Evolutionary conservation across 1,140 invertebrate species (phyloP), one percentile per base, ranked within the genome.

Genomic region (Helicoverpa zea): DNA sequence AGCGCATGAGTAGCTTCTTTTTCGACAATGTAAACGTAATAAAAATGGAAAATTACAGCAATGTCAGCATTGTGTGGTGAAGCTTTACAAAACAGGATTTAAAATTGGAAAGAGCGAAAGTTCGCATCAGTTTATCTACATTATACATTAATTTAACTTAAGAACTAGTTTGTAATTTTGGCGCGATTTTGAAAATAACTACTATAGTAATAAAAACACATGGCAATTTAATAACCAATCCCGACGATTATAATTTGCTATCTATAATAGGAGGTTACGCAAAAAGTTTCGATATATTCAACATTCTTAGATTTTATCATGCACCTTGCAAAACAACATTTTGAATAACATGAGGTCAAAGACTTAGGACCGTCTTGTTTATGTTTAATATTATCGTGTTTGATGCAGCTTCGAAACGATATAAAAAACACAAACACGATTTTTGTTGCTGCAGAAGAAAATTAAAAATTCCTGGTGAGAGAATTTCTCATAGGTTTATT

Each of bases 101-200:
- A 70, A 70, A 30, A 35, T 56, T 73, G 18, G 43, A 75, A 63
- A 61, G 18, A 66, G 63, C 47, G 51, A 66, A 78, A 66, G 63
- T 29, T 43, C 23, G 59, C 61, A 68, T 56, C 56, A 35, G 3
- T 23, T 23, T 23, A 23, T 23, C 2, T 23, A 23, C 23, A 23
- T 23, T 23, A 23, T 23, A 23, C 23, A 2, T 23, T 23, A 23
- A 23, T 23, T 23, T 1, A 23, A 63, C 23, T 75, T 10, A 10
- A 49, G n/a, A 61, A 61, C 58, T 75, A 43, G 35, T 75, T 75
- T 75, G 10, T 13, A 11, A 56, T 54, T 35, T 59, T 13, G 30
- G 4, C 30, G n/a, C 4, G 35, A 66, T 66, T 66, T 66, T 16
- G 63, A 12, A 49, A n/a, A 66, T 66, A 18, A 66, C 35, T 43